phyloP scores from a whole-genome alignment of 2,888 invertebrate genomes.

The Metellina segmentata region DNA sequence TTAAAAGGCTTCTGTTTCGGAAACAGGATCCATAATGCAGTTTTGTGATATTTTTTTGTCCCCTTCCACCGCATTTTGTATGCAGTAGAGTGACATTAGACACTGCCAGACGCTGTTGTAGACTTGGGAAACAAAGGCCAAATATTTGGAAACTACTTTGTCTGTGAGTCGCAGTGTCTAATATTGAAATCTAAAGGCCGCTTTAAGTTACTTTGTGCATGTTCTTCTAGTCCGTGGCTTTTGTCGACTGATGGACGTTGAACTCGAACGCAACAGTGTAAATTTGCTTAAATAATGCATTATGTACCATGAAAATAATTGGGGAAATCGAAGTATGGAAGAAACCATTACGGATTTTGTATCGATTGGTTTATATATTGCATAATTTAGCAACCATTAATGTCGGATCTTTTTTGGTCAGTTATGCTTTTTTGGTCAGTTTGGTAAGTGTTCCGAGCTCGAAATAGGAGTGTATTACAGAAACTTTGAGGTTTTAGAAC shows the following conservation, averaged over 20 bases:
- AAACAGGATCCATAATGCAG: constrained; percentile 53
- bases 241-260: neutral
- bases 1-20: constrained; percentile 69
- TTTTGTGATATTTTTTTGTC: constrained; percentile 39
- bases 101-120: constrained; percentile 20
- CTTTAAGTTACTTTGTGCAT: constrained; percentile 28
- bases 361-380: neutral
- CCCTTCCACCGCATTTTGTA: constrained; percentile 33
- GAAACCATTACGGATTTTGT: neutral
- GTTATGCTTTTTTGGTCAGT: no score
- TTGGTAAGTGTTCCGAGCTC: no score
- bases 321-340: neutral
- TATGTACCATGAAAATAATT: neutral
- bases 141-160: constrained; percentile 38
- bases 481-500: no score
- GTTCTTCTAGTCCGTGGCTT: neutral
- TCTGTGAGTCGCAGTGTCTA: neutral
- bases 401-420: no score
- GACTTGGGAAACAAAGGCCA: constrained; percentile 35
- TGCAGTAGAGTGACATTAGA: constrained; percentile 35
- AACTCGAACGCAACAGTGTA: neutral
- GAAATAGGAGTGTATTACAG: no score
- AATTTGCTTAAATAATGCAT: constrained; percentile 5
- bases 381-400: no score
- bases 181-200: constrained; percentile 23